Evolutionary conservation across 2,797 vertebrate genomes (phyloP).

Genomic region (Crotalus adamanteus): DNA sequence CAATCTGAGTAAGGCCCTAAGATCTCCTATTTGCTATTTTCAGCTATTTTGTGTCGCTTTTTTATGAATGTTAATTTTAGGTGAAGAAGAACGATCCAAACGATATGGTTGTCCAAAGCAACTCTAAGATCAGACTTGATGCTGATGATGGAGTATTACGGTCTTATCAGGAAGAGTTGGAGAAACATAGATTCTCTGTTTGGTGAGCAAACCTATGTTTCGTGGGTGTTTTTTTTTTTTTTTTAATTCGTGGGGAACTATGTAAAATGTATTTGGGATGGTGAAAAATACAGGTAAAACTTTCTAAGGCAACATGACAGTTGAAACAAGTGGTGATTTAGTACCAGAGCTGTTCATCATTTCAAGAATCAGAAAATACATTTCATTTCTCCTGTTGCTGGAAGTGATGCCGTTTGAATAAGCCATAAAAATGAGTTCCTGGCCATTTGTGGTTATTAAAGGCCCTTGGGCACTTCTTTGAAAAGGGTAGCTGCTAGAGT

Average conservation of each 20-base stretch:
- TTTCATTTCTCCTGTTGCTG: slow-evolving; percentile 31
- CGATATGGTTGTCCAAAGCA: slow-evolving; percentile 27
- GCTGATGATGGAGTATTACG: slow-evolving; percentile 22
- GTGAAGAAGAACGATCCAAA: slow-evolving; percentile 21
- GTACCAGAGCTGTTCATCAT: slow-evolving; percentile 7
- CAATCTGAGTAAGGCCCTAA: background rate
- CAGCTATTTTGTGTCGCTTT: background rate
- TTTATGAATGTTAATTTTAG: slow-evolving; percentile 38
- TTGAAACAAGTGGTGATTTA: slow-evolving; percentile 33
- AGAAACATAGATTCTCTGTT: slow-evolving; percentile 71
- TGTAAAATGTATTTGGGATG: slow-evolving; percentile 2
- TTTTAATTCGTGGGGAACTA: slow-evolving; percentile 1
- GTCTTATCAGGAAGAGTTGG: slow-evolving; percentile 67
- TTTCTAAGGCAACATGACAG: slow-evolving; percentile 24
- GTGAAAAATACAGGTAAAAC: background rate
- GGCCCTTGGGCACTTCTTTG: slow-evolving; percentile 17
- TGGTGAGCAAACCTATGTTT: slow-evolving; percentile 56
- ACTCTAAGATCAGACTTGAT: background rate
- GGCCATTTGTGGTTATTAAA: background rate
- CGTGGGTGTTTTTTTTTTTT: background rate
- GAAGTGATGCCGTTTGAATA: slow-evolving; percentile 18
- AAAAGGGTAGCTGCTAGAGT: slow-evolving; percentile 11
- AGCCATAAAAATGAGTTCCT: slow-evolving; percentile 41
- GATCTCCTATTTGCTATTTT: background rate
- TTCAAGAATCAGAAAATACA: slow-evolving; percentile 34